These are phyloP conservation scores for Picathartes gymnocephalus DNA, from an alignment of 2,113 vertebrate species.

Conservation along the genomic window DNA sequence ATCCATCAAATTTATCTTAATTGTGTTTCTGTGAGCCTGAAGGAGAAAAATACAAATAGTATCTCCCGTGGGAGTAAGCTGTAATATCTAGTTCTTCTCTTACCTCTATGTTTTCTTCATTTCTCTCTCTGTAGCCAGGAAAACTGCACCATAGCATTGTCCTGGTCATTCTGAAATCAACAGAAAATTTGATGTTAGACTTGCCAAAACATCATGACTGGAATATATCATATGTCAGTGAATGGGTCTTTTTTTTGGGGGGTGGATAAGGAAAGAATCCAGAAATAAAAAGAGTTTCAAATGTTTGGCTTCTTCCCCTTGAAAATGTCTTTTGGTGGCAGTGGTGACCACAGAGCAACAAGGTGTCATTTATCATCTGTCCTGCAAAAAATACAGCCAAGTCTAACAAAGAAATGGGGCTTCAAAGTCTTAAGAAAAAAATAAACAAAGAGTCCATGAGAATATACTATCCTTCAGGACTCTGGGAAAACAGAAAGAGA, in stretches of 20 bases:
- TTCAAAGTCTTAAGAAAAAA: not conserved
- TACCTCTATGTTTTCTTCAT: not conserved
- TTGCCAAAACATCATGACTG: not conserved
- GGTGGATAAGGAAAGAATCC: not conserved
- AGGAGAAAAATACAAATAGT: not conserved
- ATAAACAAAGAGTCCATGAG: not conserved
- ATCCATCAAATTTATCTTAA: not conserved
- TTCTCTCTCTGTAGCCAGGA: not conserved
- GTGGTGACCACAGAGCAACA: not conserved
- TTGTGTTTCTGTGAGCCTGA: not conserved
- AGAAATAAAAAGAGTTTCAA: not conserved
- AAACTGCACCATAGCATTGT: not conserved
- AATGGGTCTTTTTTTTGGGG: no score
- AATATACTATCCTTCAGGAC: not conserved
- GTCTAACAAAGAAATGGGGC: not conserved
- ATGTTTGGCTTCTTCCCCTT: not conserved
- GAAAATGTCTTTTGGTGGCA: not conserved
- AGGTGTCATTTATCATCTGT: not conserved
- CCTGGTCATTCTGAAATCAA: not conserved
- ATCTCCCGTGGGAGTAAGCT: not conserved
- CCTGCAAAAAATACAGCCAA: not conserved
- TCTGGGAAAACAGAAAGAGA: not conserved
- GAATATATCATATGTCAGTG: not conserved
- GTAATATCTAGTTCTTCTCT: not conserved
- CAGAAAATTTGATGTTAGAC: not conserved